A percentile compares a stretch with the other conserved stretches of the same genome.
phyloP scores from a whole-genome alignment of 1,140 invertebrate genomes.

The Monochamus saltuarius region DNA sequence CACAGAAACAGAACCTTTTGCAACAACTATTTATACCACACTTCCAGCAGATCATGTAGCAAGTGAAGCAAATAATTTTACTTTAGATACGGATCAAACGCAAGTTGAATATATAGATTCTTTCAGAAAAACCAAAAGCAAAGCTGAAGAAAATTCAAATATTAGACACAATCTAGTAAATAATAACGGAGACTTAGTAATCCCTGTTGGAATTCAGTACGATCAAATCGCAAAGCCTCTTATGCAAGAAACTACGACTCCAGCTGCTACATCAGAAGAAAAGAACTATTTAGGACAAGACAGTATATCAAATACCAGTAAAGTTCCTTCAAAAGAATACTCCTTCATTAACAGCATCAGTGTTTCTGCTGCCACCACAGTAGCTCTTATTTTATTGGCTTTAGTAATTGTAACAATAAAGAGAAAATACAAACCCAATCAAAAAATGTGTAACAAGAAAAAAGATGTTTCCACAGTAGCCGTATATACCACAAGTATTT shows the following conservation, averaged over 20 bases:
- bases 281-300: too few relatives aligned
- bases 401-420: constrained; percentile 15
- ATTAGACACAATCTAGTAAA: constrained; percentile 38
- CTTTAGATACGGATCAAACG: too few relatives aligned
- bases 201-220: neutral
- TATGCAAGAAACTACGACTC: constrained; percentile 22
- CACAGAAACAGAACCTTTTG: too few relatives aligned
- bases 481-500: constrained; percentile 51
- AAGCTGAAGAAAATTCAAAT: too few relatives aligned
- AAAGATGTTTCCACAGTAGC: constrained; percentile 20
- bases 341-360: constrained; percentile 26
- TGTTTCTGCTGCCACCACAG: constrained; percentile 15
- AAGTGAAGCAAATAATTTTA: too few relatives aligned
- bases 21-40: too few relatives aligned
- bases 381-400: constrained; percentile 15
- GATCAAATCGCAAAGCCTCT: constrained; percentile 24
- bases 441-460: constrained; percentile 2
- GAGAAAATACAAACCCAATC: constrained; percentile 29
- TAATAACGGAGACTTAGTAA: constrained; percentile 35
- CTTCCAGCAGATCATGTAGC: too few relatives aligned
- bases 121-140: too few relatives aligned
- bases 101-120: too few relatives aligned
- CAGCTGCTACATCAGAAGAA: too few relatives aligned
- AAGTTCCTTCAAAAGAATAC: too few relatives aligned
- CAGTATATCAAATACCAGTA: too few relatives aligned